These are phyloP conservation scores for Halocynthia roretzi DNA, from an alignment of 23 tunicate species.

Conservation along the genomic window DNA sequence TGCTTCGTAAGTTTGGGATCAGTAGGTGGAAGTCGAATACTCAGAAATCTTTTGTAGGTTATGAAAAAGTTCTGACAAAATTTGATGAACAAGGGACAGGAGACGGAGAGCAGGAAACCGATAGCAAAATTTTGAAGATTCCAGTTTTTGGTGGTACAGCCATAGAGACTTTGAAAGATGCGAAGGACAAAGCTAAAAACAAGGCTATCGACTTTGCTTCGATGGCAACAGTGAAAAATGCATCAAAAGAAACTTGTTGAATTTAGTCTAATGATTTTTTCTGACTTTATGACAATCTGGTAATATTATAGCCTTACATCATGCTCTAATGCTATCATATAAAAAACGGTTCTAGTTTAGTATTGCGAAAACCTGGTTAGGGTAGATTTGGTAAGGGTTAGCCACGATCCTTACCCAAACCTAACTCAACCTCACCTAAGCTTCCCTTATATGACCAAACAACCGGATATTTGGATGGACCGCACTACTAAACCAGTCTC, in stretches of 20 bases:
- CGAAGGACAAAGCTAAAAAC: constrained; percentile 60
- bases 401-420: too few relatives aligned
- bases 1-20: constrained; percentile 47
- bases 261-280: background rate
- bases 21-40: constrained; percentile 65
- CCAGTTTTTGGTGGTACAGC: constrained; percentile 13
- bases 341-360: too few relatives aligned
- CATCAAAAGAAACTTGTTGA: constrained; percentile 2
- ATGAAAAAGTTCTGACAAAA: constrained; percentile 26
- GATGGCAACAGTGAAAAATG: constrained; percentile 18
- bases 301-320: too few relatives aligned
- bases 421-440: too few relatives aligned
- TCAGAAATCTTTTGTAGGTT: constrained; percentile 52
- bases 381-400: too few relatives aligned
- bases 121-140: background rate
- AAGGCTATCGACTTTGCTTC: constrained; percentile 57
- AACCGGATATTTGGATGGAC: too few relatives aligned
- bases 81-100: background rate
- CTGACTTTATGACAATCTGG: background rate
- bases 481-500: too few relatives aligned
- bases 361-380: too few relatives aligned
- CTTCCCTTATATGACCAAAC: too few relatives aligned
- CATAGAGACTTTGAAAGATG: constrained; percentile 32
- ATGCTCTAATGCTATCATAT: too few relatives aligned
- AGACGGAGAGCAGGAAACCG: background rate